phyloP scores from a whole-genome alignment of 2,888 invertebrate species.

The Idaea straminata region DNA sequence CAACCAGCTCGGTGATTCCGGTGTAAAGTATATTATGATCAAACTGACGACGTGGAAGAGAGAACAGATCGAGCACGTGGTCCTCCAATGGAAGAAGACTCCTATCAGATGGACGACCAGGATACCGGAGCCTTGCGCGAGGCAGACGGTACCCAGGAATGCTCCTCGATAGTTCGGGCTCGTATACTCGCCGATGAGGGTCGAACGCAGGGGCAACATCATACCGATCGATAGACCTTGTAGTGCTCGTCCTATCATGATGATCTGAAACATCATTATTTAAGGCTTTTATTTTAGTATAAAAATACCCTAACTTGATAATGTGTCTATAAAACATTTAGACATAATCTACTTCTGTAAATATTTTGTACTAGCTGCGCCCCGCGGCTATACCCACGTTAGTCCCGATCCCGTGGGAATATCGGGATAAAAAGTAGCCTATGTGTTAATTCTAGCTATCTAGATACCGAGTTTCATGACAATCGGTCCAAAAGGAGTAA shows the following conservation, averaged over 20 bases:
- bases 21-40: conserved; percentile 55
- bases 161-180: background rate
- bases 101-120: conserved; percentile 81
- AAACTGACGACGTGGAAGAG: conserved; percentile 67
- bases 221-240: conserved; percentile 74
- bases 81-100: conserved; percentile 76
- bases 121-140: conserved; percentile 80
- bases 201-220: conserved; percentile 64
- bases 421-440: too few relatives aligned
- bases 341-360: too few relatives aligned
- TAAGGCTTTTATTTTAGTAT: too few relatives aligned
- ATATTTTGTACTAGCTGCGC: too few relatives aligned
- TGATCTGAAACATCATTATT: conserved; percentile 37
- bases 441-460: too few relatives aligned
- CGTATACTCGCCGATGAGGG: conserved; percentile 24
- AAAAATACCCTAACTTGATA: too few relatives aligned
- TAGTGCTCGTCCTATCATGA: conserved; percentile 49
- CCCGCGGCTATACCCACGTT: too few relatives aligned
- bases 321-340: too few relatives aligned
- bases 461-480: too few relatives aligned
- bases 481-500: too few relatives aligned
- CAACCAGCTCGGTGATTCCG: conserved; percentile 29
- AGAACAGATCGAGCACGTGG: conserved; percentile 69
- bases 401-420: too few relatives aligned
- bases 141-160: conserved; percentile 66